A percentile compares a stretch with the other conserved stretches of the same genome.
These are phyloP conservation scores for Vanessa cardui DNA, from an alignment of 2,888 invertebrate species.

Conservation along the genomic window DNA sequence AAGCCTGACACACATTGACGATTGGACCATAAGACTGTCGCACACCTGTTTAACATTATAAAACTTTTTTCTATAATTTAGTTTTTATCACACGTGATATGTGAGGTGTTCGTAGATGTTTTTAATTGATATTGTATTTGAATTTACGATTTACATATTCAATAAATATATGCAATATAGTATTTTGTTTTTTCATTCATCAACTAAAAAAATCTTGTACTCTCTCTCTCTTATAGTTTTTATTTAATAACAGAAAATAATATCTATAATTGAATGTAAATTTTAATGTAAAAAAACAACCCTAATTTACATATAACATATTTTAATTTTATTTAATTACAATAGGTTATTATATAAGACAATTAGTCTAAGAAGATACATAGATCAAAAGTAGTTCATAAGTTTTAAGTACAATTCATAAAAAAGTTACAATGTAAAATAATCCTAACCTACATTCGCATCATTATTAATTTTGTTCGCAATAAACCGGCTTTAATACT, in stretches of 20 bases:
- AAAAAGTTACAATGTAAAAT: not conserved
- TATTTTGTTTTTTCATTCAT: not conserved
- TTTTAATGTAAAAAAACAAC: too few species aligned
- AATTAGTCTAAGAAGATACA: too few species aligned
- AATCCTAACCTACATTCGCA: not conserved
- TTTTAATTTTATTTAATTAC: not conserved
- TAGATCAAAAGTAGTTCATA: too few species aligned
- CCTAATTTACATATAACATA: too few species aligned
- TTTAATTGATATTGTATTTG: not conserved
- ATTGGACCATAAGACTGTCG: not conserved
- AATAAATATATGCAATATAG: not conserved
- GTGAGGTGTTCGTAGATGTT: not conserved
- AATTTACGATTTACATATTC: not conserved
- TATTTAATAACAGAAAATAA: too few species aligned
- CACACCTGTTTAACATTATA: conserved; percentile 2
- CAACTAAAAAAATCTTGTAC: not conserved
- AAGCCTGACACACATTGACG: conserved; percentile 28
- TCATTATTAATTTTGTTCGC: conserved; percentile 5
- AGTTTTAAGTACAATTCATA: not conserved
- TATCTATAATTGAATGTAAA: too few species aligned
- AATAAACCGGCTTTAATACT: conserved; percentile 13
- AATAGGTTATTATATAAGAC: not conserved
- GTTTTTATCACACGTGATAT: not conserved
- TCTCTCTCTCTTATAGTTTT: too few species aligned
- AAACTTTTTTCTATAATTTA: not conserved